These are phyloP conservation scores for Ferrisia virgata DNA, from an alignment of 2,888 invertebrate genomes.

Conservation along the genomic window DNA sequence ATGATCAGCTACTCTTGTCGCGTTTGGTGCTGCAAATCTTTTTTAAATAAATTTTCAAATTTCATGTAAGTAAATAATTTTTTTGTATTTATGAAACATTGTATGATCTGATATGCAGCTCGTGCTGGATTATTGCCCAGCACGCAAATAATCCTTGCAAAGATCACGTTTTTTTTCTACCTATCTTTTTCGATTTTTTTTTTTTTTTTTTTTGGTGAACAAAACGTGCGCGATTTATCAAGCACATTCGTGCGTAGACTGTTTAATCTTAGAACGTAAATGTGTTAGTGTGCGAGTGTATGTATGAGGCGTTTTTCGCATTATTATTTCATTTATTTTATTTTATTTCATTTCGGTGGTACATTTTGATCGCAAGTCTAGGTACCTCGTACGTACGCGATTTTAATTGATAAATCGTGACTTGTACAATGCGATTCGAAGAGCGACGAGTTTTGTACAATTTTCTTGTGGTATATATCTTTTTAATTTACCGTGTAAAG, in stretches of 20 bases:
- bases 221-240: conserved; percentile 31
- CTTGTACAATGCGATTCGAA: not conserved
- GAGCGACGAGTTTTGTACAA: not conserved
- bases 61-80: too few species aligned
- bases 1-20: too few species aligned
- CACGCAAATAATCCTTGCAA: conserved; percentile 16
- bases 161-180: conserved; percentile 9
- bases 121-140: not conserved
- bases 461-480: not conserved
- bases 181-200: not conserved
- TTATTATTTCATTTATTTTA: not conserved
- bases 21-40: too few species aligned
- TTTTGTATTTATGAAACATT: too few species aligned
- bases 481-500: not conserved
- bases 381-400: not conserved
- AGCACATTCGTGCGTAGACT: conserved; percentile 22
- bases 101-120: not conserved
- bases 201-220: not conserved
- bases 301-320: not conserved
- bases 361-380: not conserved
- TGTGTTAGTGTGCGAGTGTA: not conserved
- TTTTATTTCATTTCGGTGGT: not conserved
- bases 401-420: conserved; percentile 27
- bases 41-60: too few species aligned
- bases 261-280: not conserved